phyloP scores from a whole-genome alignment of 2,113 vertebrate species.

The Choloepus hoffmanni region DNA sequence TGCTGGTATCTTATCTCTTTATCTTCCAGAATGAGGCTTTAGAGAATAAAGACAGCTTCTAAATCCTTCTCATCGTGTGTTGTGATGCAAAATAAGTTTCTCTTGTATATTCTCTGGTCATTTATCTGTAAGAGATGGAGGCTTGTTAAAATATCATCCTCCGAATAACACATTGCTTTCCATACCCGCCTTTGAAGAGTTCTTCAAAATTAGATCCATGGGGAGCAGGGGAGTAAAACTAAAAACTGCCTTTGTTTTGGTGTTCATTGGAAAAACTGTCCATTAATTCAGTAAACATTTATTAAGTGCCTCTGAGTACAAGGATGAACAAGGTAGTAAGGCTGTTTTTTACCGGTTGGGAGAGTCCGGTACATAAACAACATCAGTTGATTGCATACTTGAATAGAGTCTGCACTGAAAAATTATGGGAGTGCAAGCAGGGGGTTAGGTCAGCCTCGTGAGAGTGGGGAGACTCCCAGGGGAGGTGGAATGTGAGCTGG shows the following conservation, averaged over 20 bases:
- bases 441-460: background rate
- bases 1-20: slow-evolving; percentile 17
- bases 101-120: slow-evolving; percentile 87
- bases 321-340: background rate
- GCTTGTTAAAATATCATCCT: background rate
- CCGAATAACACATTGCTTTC: background rate
- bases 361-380: background rate
- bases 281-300: background rate
- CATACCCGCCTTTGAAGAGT: background rate
- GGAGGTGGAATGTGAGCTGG: background rate
- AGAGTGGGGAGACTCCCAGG: background rate
- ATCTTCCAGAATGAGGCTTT: slow-evolving; percentile 93
- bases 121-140: slow-evolving; percentile 31
- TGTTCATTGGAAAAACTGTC: background rate
- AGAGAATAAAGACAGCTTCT: slow-evolving; percentile 91
- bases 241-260: background rate
- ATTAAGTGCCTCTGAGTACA: background rate
- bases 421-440: background rate
- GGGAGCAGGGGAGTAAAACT: background rate
- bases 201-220: background rate
- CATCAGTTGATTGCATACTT: background rate
- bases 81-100: slow-evolving; percentile 90
- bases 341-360: background rate
- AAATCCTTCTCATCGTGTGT: slow-evolving; percentile 90
- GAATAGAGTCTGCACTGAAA: background rate